Evolutionary conservation across 2,888 invertebrate species (phyloP).

Genomic region (Drosophila mimica): DNA sequence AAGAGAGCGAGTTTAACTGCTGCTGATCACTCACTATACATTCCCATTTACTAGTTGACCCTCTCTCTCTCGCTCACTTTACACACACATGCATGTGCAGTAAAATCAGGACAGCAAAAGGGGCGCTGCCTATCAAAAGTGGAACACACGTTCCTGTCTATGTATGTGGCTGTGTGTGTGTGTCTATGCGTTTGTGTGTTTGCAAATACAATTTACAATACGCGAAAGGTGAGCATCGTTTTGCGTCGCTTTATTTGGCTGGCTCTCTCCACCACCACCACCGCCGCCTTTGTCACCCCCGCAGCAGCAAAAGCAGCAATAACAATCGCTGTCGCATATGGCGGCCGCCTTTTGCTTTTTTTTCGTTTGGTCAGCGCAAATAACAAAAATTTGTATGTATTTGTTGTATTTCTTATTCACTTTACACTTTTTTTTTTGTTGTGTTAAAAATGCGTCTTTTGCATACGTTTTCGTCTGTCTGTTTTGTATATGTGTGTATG

Average conservation of each 20-base stretch:
- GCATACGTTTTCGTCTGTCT: constrained; percentile 63
- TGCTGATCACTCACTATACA: constrained; percentile 49
- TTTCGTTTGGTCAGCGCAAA: constrained; percentile 63
- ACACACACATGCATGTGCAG: constrained; percentile 25
- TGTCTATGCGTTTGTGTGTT: constrained; percentile 54
- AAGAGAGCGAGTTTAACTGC: constrained; percentile 18
- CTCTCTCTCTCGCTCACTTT: constrained; percentile 16
- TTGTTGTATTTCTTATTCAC: constrained; percentile 34
- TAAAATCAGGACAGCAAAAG: constrained; percentile 72
- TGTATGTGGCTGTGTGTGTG: constrained; percentile 39
- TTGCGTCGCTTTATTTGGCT: constrained; percentile 42
- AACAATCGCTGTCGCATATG: constrained; percentile 59
- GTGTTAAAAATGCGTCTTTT: constrained; percentile 62
- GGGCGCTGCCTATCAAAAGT: constrained; percentile 66
- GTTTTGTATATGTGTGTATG: constrained; percentile 44
- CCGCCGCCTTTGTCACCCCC: constrained; percentile 71
- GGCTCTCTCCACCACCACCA: constrained; percentile 40
- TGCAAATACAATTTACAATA: constrained; percentile 76
- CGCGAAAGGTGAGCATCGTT: constrained; percentile 59
- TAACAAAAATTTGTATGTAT: constrained; percentile 41
- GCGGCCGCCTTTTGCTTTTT: constrained; percentile 65
- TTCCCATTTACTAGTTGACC: constrained; percentile 23
- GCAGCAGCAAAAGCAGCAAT: constrained; percentile 40
- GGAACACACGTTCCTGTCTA: constrained; percentile 64
- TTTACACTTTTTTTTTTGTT: constrained; percentile 1